A percentile compares a stretch with the other conserved stretches of the same genome.
Evolutionary conservation across 1,140 invertebrate genomes (phyloP).

Genomic region (Heliconius himera): DNA sequence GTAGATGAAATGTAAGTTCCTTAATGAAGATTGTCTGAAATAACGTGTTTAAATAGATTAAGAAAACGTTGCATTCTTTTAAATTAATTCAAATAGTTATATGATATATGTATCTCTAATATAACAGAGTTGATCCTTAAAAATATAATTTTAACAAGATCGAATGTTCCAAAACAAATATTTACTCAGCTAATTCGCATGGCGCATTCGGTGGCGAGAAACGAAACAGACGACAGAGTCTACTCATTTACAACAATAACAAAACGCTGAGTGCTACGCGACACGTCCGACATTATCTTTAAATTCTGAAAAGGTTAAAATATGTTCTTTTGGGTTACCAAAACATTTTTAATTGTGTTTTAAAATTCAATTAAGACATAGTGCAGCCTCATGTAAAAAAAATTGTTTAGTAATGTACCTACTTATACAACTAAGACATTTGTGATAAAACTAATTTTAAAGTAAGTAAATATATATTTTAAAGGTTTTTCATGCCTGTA

Average conservation of each 20-base stretch:
- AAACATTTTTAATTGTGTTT: slow-evolving; percentile 23
- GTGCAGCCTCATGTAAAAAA: background rate
- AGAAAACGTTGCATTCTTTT: slow-evolving; percentile 2
- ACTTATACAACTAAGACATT: too few species aligned
- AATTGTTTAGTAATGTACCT: background rate
- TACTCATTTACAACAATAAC: slow-evolving; percentile 75
- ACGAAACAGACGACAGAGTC: slow-evolving; percentile 70
- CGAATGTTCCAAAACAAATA: slow-evolving; percentile 70
- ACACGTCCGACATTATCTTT: slow-evolving; percentile 30
- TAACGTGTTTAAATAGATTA: slow-evolving; percentile 9
- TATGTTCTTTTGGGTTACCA: slow-evolving; percentile 19
- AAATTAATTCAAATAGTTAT: slow-evolving; percentile 37
- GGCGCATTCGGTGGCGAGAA: slow-evolving; percentile 57
- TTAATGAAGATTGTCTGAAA: slow-evolving; percentile 16
- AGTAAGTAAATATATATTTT: too few species aligned
- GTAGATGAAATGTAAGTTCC: slow-evolving; percentile 21
- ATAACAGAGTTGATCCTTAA: slow-evolving; percentile 36
- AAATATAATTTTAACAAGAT: slow-evolving; percentile 62
- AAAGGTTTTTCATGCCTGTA: too few species aligned
- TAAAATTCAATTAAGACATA: background rate
- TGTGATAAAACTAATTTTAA: too few species aligned
- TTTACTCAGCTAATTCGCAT: slow-evolving; percentile 78
- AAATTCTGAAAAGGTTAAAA: slow-evolving; percentile 16
- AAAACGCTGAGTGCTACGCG: slow-evolving; percentile 41
- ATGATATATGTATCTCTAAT: slow-evolving; percentile 1